Evolutionary conservation across 2,113 vertebrate genomes (phyloP).

Genomic region (Cygnus buccinator): DNA sequence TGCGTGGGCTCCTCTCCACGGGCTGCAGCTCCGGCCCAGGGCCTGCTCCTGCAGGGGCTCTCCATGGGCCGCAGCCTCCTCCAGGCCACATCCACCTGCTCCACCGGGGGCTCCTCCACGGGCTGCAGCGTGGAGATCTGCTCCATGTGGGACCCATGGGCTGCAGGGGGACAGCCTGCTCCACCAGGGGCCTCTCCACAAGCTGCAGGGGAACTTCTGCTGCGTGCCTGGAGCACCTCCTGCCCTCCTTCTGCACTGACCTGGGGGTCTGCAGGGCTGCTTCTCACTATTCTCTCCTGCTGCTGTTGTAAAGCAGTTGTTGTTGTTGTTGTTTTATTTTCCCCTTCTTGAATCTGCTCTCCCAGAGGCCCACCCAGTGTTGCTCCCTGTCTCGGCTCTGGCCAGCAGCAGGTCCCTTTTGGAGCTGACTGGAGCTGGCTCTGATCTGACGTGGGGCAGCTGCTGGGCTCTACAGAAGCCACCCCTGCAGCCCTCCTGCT

Average conservation of each 20-base stretch:
- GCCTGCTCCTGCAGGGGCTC: not conserved
- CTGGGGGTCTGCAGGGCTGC: not conserved
- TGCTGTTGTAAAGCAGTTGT: not conserved
- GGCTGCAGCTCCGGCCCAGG: not conserved
- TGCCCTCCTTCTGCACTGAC: not conserved
- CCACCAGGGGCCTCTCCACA: not conserved
- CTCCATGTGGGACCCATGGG: not conserved
- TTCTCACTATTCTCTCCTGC: not conserved
- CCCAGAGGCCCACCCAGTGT: not conserved
- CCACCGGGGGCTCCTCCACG: not conserved
- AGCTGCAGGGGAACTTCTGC: not conserved
- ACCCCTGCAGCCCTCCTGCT: not conserved
- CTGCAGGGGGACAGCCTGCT: not conserved
- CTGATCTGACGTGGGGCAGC: not conserved
- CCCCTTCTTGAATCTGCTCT: not conserved
- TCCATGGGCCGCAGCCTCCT: not conserved
- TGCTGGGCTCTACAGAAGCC: not conserved
- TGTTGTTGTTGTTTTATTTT: too few relatives aligned
- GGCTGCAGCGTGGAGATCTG: not conserved
- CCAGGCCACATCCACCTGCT: not conserved
- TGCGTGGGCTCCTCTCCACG: too few relatives aligned
- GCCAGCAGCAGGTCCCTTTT: not conserved
- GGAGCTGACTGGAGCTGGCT: not conserved
- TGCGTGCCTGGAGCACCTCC: not conserved
- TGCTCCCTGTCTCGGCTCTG: not conserved